Percentiles rank a stretch among this genome's conserved stretches.
Evolutionary conservation across 1,140 invertebrate species (phyloP).

Genomic region (Drosophila setifemur): DNA sequence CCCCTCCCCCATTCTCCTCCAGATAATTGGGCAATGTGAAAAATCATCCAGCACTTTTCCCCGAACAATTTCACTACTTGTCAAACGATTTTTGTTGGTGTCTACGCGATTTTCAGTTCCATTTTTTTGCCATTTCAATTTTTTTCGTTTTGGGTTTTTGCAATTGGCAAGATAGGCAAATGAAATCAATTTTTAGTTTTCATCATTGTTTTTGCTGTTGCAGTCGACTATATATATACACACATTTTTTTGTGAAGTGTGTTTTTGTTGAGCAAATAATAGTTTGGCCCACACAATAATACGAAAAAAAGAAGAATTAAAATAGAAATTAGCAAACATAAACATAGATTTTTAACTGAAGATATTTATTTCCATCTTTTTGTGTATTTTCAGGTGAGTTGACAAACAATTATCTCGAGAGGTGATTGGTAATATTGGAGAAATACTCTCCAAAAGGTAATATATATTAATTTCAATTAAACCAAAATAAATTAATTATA

Average conservation of each 20-base stretch:
- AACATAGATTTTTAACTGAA: constrained; percentile 19
- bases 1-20: neutral
- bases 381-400: constrained; percentile 60
- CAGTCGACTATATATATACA: constrained; percentile 22
- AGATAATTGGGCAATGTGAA: constrained; percentile 40
- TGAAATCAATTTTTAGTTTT: constrained; percentile 56
- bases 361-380: constrained; percentile 1
- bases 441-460: too few species aligned
- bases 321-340: constrained; percentile 9
- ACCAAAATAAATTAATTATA: too few species aligned
- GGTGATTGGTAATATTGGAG: too few species aligned
- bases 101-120: neutral
- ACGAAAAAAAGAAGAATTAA: constrained; percentile 3
- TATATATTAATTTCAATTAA: too few species aligned
- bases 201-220: constrained; percentile 13
- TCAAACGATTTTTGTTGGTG: neutral
- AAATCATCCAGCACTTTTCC: constrained; percentile 63
- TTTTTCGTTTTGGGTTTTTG: constrained; percentile 32
- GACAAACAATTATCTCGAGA: constrained; percentile 19
- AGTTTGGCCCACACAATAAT: neutral
- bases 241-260: constrained; percentile 2
- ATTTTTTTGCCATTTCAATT: constrained; percentile 1
- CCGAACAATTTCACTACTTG: constrained; percentile 20
- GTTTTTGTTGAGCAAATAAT: constrained; percentile 24
- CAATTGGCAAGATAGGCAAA: constrained; percentile 49